Percentiles rank a stretch among this genome's conserved stretches.
phyloP scores from a whole-genome alignment of 2,113 vertebrate species.

The Grammomys surdaster region DNA sequence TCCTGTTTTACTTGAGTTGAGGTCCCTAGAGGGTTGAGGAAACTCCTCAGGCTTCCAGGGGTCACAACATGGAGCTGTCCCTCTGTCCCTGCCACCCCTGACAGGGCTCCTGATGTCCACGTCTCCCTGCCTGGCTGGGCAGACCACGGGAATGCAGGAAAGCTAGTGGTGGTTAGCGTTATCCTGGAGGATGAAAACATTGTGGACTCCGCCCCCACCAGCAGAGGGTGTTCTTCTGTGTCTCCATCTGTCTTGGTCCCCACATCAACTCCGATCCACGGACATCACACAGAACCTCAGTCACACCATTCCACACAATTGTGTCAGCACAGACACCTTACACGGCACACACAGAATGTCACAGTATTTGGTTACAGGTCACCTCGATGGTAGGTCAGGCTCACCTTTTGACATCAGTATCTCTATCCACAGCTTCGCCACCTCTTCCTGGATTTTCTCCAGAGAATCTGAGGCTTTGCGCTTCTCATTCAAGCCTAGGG shows the following conservation, averaged over 20 bases:
- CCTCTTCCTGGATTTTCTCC: constrained; percentile 61
- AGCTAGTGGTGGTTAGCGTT: neutral
- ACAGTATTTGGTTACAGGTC: neutral
- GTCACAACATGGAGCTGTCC: neutral
- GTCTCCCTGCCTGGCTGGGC: fast-evolving
- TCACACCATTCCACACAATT: neutral
- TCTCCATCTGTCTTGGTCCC: neutral
- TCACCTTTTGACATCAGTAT: constrained; percentile 58
- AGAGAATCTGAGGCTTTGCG: neutral
- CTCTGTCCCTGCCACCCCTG: neutral
- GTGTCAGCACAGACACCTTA: neutral
- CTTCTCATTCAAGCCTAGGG: constrained; percentile 72
- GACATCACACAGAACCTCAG: fast-evolving
- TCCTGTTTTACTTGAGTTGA: neutral
- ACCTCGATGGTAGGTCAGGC: neutral
- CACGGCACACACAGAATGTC: neutral
- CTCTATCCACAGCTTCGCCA: constrained; percentile 67
- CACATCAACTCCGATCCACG: neutral
- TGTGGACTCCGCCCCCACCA: neutral
- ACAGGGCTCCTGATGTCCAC: neutral
- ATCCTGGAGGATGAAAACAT: too few species aligned
- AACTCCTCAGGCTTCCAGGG: neutral
- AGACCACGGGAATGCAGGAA: neutral
- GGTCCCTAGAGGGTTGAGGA: neutral
- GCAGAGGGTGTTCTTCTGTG: neutral